phyloP scores from a whole-genome alignment of 2,888 invertebrate species.

The Sminthurides aquaticus region DNA sequence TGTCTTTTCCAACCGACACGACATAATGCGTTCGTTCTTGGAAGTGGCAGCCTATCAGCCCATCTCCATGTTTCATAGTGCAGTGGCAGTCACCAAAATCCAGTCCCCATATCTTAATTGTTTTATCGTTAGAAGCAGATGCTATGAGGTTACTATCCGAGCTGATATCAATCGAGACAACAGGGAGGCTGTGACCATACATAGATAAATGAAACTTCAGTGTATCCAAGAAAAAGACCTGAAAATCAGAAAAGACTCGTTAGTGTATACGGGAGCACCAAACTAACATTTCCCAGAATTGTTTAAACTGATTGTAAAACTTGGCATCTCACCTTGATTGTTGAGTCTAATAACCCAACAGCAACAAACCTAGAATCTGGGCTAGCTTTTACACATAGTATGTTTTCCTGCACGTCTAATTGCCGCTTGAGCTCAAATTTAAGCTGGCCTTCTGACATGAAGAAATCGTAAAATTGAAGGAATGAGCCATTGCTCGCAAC shows the following conservation, averaged over 20 bases:
- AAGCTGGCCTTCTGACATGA: slow-evolving; percentile 38
- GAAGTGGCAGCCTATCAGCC: slow-evolving; percentile 81
- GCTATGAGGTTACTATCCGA: slow-evolving; percentile 77
- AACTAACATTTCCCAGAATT: background rate
- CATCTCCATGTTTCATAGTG: slow-evolving; percentile 91
- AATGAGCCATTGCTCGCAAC: slow-evolving; percentile 35
- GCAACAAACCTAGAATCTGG: slow-evolving; percentile 82
- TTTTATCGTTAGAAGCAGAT: slow-evolving; percentile 92
- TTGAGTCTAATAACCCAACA: slow-evolving; percentile 82
- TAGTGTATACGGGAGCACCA: background rate
- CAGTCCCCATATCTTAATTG: slow-evolving; percentile 95
- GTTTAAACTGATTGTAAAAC: too few species aligned
- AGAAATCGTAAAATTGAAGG: slow-evolving; percentile 39
- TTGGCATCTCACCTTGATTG: slow-evolving; percentile 68
- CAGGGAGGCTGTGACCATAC: slow-evolving; percentile 93
- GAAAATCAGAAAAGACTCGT: slow-evolving; percentile 3
- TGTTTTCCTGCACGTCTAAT: slow-evolving; percentile 76
- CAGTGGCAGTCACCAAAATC: slow-evolving; percentile 98
- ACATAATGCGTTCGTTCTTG: slow-evolving; percentile 85
- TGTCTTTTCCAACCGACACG: slow-evolving; percentile 89
- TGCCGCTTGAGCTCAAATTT: slow-evolving; percentile 37
- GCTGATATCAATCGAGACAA: slow-evolving; percentile 86
- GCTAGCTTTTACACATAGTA: slow-evolving; percentile 72
- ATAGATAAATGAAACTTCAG: slow-evolving; percentile 57
- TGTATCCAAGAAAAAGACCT: slow-evolving; percentile 38